Base-by-base conservation (phyloP, 1,140 invertebrate species). In the Oscheius sp. region DNA sequence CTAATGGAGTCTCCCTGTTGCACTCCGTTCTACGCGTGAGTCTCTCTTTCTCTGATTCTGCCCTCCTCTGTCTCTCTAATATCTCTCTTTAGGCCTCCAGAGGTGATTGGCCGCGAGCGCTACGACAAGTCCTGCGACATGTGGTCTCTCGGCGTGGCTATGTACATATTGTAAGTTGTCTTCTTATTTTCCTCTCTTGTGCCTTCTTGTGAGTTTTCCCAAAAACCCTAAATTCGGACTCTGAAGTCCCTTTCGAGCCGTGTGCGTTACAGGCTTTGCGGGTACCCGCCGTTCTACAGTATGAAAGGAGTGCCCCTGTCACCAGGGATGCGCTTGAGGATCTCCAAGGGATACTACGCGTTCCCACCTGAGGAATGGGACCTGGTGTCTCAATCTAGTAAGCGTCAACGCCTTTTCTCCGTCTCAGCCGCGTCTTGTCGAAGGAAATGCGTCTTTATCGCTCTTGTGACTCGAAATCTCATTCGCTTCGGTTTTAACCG, bases 71-170 rank as follows among this genome's bases (percentile, higher is more conserved):
- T 52, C 35, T 26, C 23, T n/a, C 23, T 26, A 73, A 20, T 18
- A 34, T 29, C 10, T 18, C 31, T 13, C 31, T 73, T 73, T 49
- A 73, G 70, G 80, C 93, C 93, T 42, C 93, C 93, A 46, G 93
- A 98, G 89, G 94, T 98, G 26, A 86, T 99, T 36, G 94, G 94
- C 46, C 93, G 94, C 45, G 93, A 96, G 84, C 95, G 95, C 85
- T 99, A 98, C 87, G 95, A 98, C 86, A 97, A 95, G 63, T 95
- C 93, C 73, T 97, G 95, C 88, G 95, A 98, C 88, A 94, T 97
- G 85, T 98, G 95, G 95, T 96, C 94, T 0, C 85, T 97, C 67
- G 95, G 95, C 55, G 94, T 97, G 52, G 95, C 97, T 64, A 97
- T 96, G 93, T 97, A 97, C 85, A 97, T 97, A 83, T 87, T 93